Evolutionary conservation across 2,797 vertebrate genomes (phyloP), one percentile per base, ranked within the genome.

Genomic region (Epinephelus coioides): DNA sequence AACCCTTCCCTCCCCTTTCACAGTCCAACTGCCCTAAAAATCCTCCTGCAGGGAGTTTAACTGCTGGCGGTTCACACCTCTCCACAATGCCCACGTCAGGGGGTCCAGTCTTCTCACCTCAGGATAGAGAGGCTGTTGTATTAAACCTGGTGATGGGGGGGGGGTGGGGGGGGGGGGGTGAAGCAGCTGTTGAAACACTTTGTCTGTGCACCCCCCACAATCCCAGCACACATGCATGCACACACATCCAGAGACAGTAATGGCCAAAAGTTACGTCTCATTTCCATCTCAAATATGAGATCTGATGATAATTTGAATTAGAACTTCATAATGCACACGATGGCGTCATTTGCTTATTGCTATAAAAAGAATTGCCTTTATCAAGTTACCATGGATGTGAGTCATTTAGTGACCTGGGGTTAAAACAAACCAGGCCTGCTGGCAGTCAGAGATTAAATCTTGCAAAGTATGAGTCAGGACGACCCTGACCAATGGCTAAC

Each of bases 31-130:
- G 40, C 87, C 77, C 86, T 84, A 81, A 86, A 40, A 87, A 77
- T 82, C 78, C 57, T 77, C 82, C 91, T 71, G 78, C 61, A 5
- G 79, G 75, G 84, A 82, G 73, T 85, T 91, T 91, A 91, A 91
- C 89, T 82, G 84, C 86, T 14, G 80, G 69, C 46, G 70, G 71
- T 94, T 95, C 88, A 94, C 94, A 94, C 94, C 91, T 94, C 87
- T 60, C 46, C 86, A 91, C 92, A 94, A 93, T 88, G 78, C 60
- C 71, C 90, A 81, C 91, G 46, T 88, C 89, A 76, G 90, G 93
- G 81, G 89, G 88, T 87, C 85, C 73, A 27, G 69, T 65, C 76
- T 79, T 93, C 92, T 91, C 93, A 94, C 94, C 92, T 94, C 86
- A 75, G 83, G 83, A 92, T 50, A 91, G 91, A 88, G 81, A 77